Evolutionary conservation across 2,113 vertebrate species (phyloP), one percentile per base, ranked within the genome.

Genomic region (Taurulus bubalis): DNA sequence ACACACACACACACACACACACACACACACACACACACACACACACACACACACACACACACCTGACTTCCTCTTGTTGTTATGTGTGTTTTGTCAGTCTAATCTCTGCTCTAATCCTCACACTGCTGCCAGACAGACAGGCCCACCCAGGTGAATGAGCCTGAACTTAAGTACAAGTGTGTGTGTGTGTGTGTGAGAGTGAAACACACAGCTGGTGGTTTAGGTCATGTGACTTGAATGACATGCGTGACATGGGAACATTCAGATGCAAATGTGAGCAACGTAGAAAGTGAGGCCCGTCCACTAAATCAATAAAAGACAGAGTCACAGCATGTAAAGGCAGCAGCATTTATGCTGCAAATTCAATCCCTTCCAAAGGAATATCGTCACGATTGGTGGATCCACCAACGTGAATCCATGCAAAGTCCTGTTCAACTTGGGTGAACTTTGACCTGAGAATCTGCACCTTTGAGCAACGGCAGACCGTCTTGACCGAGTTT

Each of bases 131-230:
- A 91, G 91, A 93, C 91, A 91, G 93, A 90, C 91, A 89, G 89
- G 91, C 93, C 93, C 93, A 94, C 93, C 93, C 93, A 94, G 85
- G 93, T 91, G 91, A 90, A 86, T 80, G 80, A 89, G 90, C 69
- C 69, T 83, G 83, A 91, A 91, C 45, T 85, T 83, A 87, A 85
- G 78, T 74, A 28, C 8, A 60, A 71, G 77, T 67, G 81, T 83
- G 79, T 49, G 72, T 83, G 79, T 49, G 72, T 70, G 56, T 72
- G 69, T 74, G 62, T 80, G 76, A 64, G 70, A 16, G 56, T 58
- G 71, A 55, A 47, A 45, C 58, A 80, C 77, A 77, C 86, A 87
- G 85, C 89, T 85, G 72, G 69, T 71, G 63, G 71, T 53, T 79
- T 38, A 59, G 32, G 73, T 90, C 89, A 90, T 82, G 83, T 89